phyloP scores from a whole-genome alignment of 2,113 vertebrate genomes.

The Eretmochelys imbricata region DNA sequence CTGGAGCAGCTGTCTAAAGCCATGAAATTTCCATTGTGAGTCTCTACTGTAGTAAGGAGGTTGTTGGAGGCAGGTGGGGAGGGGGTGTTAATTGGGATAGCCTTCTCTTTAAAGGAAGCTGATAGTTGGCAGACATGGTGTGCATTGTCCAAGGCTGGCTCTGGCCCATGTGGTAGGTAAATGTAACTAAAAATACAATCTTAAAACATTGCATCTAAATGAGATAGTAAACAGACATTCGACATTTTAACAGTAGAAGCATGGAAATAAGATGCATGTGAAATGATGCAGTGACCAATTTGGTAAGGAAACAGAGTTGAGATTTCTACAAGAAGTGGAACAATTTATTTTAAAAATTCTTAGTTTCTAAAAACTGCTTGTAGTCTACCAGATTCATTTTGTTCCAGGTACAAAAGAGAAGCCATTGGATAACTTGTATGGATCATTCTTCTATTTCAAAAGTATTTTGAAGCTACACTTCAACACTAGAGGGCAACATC shows the following conservation, averaged over 20 bases:
- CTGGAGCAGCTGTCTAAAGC: background rate
- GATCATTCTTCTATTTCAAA: background rate
- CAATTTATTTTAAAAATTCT: background rate
- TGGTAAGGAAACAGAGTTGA: background rate
- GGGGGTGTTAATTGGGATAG: background rate
- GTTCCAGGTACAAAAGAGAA: accelerated
- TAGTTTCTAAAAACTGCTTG: background rate
- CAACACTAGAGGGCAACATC: slow-evolving; percentile 66
- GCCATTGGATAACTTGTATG: background rate
- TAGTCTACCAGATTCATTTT: background rate
- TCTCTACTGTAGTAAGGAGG: background rate
- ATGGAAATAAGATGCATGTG: background rate
- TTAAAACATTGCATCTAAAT: background rate
- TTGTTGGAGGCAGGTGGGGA: background rate
- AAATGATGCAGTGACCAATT: background rate
- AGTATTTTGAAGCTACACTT: background rate
- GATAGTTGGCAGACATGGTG: background rate
- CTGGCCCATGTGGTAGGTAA: background rate
- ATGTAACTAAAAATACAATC: background rate
- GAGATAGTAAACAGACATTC: accelerated
- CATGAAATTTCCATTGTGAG: background rate
- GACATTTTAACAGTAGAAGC: accelerated
- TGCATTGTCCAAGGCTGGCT: background rate
- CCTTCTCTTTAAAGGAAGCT: background rate
- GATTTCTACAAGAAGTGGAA: background rate